A percentile compares a stretch with the other conserved stretches of the same genome.
These are phyloP conservation scores for Lomographa bimaculata DNA, from an alignment of 2,888 invertebrate species.

Conservation along the genomic window DNA sequence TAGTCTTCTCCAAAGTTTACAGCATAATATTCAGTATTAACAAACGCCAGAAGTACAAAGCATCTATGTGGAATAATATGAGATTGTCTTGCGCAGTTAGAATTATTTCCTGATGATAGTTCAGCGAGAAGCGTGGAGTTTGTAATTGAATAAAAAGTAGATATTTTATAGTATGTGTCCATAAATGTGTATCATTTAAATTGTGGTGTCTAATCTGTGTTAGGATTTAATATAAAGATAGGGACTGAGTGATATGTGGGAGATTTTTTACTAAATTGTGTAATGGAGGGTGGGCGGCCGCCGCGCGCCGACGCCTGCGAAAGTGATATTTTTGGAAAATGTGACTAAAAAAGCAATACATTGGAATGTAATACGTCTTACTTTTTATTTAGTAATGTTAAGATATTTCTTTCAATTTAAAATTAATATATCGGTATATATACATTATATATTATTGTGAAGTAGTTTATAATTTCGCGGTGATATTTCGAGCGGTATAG, in stretches of 20 bases:
- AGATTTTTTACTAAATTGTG: constrained; percentile 72
- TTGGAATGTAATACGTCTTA: constrained; percentile 87
- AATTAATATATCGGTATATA: constrained; percentile 54
- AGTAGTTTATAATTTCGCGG: constrained; percentile 82
- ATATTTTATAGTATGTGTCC: constrained; percentile 75
- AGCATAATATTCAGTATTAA: too few species aligned
- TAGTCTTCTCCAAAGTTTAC: too few species aligned
- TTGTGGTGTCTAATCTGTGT: constrained; percentile 82
- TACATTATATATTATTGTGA: constrained; percentile 77
- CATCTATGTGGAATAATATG: neutral
- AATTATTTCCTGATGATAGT: constrained; percentile 43
- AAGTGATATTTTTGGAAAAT: constrained; percentile 88
- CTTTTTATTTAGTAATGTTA: constrained; percentile 77
- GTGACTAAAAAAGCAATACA: constrained; percentile 91
- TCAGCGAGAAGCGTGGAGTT: constrained; percentile 63
- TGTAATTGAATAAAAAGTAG: constrained; percentile 68
- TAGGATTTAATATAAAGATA: constrained; percentile 76
- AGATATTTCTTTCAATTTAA: constrained; percentile 74
- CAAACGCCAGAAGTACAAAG: too few species aligned
- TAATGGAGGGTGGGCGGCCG: constrained; percentile 38
- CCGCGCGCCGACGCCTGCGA: constrained; percentile 38
- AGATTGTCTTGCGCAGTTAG: neutral
- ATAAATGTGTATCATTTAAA: constrained; percentile 80
- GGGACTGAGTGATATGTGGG: constrained; percentile 75
- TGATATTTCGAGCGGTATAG: constrained; percentile 80